Conservation (phyloP, 2,888 invertebrate species). For the Gandaritis pyraliata region DNA sequence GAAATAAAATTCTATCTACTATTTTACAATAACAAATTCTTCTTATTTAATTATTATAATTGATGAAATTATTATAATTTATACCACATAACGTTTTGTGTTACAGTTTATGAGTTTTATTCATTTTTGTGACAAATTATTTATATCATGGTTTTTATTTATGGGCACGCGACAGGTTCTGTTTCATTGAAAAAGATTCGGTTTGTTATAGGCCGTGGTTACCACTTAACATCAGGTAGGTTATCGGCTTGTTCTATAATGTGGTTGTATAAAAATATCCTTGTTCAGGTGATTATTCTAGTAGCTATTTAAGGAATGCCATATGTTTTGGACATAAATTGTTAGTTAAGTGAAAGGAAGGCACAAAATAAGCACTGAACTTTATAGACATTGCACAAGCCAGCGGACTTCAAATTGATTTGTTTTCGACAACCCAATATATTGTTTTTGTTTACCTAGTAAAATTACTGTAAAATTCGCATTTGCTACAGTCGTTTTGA, state of each 20-base stretch:
- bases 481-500: neutral
- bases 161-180: neutral
- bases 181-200: neutral
- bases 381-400: constrained; percentile 34
- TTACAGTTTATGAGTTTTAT: constrained; percentile 30
- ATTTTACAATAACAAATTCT: constrained; percentile 41
- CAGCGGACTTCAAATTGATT: constrained; percentile 29
- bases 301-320: neutral
- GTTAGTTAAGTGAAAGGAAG: constrained; percentile 32
- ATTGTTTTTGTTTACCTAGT: constrained; percentile 3
- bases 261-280: too few species aligned
- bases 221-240: too few species aligned
- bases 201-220: too few species aligned
- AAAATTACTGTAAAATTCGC: neutral
- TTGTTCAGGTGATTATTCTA: neutral
- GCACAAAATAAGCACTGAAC: constrained; percentile 26
- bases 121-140: constrained; percentile 20
- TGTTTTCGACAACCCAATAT: constrained; percentile 23
- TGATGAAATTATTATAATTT: constrained; percentile 31
- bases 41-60: constrained; percentile 34
- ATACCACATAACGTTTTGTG: constrained; percentile 29
- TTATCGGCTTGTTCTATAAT: too few species aligned
- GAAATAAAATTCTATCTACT: constrained; percentile 29
- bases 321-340: constrained; percentile 4
- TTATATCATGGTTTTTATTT: constrained; percentile 8